Evolutionary conservation across 1,140 invertebrate species (phyloP).

Genomic region (Streblospio benedicti): DNA sequence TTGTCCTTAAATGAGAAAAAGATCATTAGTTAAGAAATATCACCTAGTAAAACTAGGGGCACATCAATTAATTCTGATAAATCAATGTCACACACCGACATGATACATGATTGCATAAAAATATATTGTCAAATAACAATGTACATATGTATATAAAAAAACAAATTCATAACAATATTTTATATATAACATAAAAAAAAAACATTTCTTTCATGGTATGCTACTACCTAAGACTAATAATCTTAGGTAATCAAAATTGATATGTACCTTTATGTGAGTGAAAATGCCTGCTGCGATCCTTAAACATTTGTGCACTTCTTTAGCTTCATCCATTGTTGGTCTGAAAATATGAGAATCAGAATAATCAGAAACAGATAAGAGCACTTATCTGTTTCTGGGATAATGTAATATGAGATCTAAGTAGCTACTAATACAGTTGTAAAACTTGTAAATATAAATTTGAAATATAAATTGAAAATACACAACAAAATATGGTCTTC

Average conservation of each 20-base stretch:
- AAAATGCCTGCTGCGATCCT: conserved; percentile 61
- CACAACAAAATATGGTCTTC: neutral
- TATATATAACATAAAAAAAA: too few species aligned
- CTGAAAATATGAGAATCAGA: conserved; percentile 38
- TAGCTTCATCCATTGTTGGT: conserved; percentile 60
- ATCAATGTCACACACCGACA: too few species aligned
- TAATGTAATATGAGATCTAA: neutral
- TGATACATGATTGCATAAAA: too few species aligned
- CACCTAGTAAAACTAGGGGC: too few species aligned
- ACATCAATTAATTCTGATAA: too few species aligned
- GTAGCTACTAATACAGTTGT: neutral
- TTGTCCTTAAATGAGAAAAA: conserved; percentile 5
- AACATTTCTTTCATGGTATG: too few species aligned
- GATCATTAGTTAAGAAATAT: too few species aligned
- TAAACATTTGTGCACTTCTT: conserved; percentile 60
- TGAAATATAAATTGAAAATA: neutral
- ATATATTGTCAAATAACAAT: too few species aligned
- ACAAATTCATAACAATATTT: too few species aligned
- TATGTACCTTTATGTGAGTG: conserved; percentile 45
- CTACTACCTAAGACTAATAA: too few species aligned
- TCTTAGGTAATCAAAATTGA: too few species aligned
- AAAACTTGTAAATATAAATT: neutral
- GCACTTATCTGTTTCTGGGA: neutral
- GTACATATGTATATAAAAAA: too few species aligned
- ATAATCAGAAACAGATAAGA: neutral